Evolutionary conservation across 2,797 vertebrate genomes (phyloP).

Genomic region (Hydrocynus forskahlii): DNA sequence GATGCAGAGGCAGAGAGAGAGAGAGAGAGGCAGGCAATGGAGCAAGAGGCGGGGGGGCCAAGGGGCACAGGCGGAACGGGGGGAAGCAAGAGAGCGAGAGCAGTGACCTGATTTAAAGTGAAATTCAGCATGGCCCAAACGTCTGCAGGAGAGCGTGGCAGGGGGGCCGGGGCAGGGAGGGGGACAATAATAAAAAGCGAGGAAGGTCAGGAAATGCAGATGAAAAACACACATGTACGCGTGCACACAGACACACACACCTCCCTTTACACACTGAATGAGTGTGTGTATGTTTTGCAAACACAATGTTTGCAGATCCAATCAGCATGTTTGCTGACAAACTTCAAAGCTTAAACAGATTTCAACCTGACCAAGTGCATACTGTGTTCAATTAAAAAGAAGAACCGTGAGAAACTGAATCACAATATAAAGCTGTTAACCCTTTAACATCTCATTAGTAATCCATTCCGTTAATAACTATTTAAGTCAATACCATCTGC

Average conservation of each 20-base stretch:
- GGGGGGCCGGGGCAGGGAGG: constrained; percentile 48
- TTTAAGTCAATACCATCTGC: no score
- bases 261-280: neutral
- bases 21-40: neutral
- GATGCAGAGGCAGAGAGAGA: constrained; percentile 48
- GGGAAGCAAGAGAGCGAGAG: constrained; percentile 56
- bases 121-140: constrained; percentile 73
- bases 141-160: constrained; percentile 61
- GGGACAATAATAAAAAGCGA: constrained; percentile 45
- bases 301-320: neutral
- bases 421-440: no score
- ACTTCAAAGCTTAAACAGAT: neutral
- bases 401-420: no score
- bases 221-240: constrained; percentile 32
- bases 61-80: neutral
- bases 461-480: no score
- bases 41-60: constrained; percentile 35
- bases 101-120: constrained; percentile 81
- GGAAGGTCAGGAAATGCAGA: constrained; percentile 54
- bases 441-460: no score
- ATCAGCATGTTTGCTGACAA: neutral
- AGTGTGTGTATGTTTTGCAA: neutral
- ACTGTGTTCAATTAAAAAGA: neutral
- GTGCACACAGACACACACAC: neutral
- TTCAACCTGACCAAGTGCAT: neutral